Percentiles rank a stretch among this genome's conserved stretches.
Conservation (phyloP, 2,888 invertebrate genomes). For the Chymomyza caudatula region DNA sequence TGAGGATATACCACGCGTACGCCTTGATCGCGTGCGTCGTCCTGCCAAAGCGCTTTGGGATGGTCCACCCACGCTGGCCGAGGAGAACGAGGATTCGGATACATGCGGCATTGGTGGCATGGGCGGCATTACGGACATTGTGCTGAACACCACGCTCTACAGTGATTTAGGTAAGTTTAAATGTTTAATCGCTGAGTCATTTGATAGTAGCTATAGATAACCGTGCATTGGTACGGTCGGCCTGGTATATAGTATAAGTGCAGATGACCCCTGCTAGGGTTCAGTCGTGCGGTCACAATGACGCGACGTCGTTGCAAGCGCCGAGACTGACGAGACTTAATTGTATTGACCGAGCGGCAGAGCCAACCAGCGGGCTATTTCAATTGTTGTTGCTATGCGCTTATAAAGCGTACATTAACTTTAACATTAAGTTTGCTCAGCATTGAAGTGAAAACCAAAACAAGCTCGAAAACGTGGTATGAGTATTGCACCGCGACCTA, state of each 20-base stretch:
- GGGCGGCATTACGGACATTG: constrained; percentile 73
- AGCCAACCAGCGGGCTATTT: constrained; percentile 36
- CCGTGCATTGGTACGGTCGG: not conserved
- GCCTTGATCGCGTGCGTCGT: constrained; percentile 84
- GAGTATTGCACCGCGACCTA: no score
- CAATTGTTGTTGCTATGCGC: constrained; percentile 17
- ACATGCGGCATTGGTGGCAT: constrained; percentile 58
- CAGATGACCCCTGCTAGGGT: not conserved
- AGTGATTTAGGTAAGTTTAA: constrained; percentile 77
- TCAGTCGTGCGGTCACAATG: constrained; percentile 25
- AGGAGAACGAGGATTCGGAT: constrained; percentile 80
- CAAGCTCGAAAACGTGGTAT: no score
- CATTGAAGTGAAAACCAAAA: no score
- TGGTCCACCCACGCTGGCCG: constrained; percentile 81
- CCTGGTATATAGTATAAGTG: not conserved
- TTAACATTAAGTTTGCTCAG: not conserved
- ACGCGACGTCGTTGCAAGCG: constrained; percentile 3
- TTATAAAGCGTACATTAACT: not conserved
- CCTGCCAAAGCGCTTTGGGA: constrained; percentile 79
- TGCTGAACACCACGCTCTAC: constrained; percentile 76
- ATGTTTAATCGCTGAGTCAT: not conserved
- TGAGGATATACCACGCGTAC: constrained; percentile 81
- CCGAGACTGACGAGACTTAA: constrained; percentile 38
- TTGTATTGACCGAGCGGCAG: constrained; percentile 51
- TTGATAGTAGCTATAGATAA: constrained; percentile 12